Base-by-base conservation (phyloP, 2,888 invertebrate genomes). In the Cerastoderma edule region DNA sequence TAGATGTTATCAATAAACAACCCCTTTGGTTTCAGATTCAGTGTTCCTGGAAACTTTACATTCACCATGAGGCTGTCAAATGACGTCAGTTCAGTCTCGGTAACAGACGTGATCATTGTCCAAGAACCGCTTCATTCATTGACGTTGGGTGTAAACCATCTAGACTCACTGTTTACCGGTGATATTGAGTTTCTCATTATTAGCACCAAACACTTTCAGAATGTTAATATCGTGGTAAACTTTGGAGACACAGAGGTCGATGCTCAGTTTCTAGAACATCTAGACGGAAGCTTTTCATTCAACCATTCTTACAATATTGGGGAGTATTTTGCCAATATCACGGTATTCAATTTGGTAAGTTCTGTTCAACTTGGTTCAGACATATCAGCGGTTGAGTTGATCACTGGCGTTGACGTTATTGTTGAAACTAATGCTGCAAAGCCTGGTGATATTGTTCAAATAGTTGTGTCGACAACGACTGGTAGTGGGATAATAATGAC, bases 271-370 rank as follows among this genome's bases (percentile, higher is more conserved):
- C 24, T 75, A n/a, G 39, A 64, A 28, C 32, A 54, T 3, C 46
- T 85, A 22, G 44, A 67, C 24, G 24, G 44, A 10, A 48, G 22
- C 6, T n/a, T 77, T 10, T 33, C 71, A 19, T 39, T 75, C 0
- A 71, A 63, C 0, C 84, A 85, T 72, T 56, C 65, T 8, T 86
- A 80, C 46, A 32, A 48, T 5, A 50, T 84, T 2, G 87, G 87
- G 28, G 57, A 63, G 10, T 83, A 72, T 32, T n/a, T 54, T 5
- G 35, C 83, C n/a, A 60, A 30, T 1, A 77, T 77, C 1, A 83
- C 73, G 24, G 67, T 84, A 28, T 83, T 83, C 6, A 88, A 88
- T 66, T 48, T 75, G 46, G 80, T 85, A 5, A 83, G 85, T 57
- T 72, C 44, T 33, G 48, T 80, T 24, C 46, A 56, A 16, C 48